phyloP scores from a whole-genome alignment of 2,888 invertebrate species.

The Papilio elwesi region DNA sequence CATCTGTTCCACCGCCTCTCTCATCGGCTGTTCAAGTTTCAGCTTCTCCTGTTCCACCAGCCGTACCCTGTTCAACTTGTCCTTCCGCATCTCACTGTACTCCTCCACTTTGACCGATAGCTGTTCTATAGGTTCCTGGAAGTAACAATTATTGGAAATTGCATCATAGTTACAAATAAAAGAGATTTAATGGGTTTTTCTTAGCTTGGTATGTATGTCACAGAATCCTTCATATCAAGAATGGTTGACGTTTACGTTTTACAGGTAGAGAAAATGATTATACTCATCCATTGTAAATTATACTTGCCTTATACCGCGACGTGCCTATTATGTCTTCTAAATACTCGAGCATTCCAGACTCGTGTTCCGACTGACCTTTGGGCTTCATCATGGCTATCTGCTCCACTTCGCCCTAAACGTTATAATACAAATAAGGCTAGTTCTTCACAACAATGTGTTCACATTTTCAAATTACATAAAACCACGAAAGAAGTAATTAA shows the following conservation, averaged over 20 bases:
- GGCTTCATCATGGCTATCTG: conserved; percentile 99
- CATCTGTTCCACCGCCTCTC: conserved; percentile 90
- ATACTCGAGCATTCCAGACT: conserved; percentile 98
- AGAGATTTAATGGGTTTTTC: no score
- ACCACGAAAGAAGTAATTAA: no score
- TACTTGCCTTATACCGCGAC: conserved; percentile 87
- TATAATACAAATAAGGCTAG: conserved; percentile 37
- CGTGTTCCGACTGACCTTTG: conserved; percentile 92
- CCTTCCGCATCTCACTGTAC: conserved; percentile 88
- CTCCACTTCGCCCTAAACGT: conserved; percentile 96
- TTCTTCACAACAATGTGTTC: no score
- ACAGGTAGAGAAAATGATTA: no score
- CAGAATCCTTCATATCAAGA: no score
- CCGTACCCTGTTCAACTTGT: conserved; percentile 93
- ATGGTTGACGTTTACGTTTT: no score
- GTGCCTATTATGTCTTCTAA: conserved; percentile 99
- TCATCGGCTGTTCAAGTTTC: conserved; percentile 90
- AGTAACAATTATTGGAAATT: not conserved
- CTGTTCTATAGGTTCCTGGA: conserved; percentile 90
- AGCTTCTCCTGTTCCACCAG: conserved; percentile 91
- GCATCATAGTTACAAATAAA: not conserved
- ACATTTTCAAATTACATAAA: no score
- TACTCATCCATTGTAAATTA: no score
- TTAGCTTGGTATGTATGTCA: no score
- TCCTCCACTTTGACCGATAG: conserved; percentile 89